These are phyloP conservation scores for Serripes groenlandicus DNA, from an alignment of 2,888 invertebrate genomes.

Conservation along the genomic window DNA sequence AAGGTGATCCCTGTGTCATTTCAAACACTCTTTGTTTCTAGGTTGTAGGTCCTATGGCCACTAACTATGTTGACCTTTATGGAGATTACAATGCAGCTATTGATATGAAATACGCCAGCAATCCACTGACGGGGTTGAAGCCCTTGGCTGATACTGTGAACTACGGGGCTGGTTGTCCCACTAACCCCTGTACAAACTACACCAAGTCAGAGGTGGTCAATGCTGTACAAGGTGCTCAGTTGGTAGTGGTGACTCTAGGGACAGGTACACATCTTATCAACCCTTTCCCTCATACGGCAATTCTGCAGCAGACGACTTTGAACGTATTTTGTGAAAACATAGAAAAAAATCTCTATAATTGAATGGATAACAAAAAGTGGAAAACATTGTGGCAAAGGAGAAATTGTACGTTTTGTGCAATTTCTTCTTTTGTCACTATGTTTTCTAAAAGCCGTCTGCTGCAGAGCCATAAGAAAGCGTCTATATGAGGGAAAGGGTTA, in stretches of 20 bases:
- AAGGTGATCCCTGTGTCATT: no score
- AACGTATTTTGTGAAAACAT: background rate
- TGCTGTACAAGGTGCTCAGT: conserved; percentile 72
- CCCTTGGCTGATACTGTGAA: conserved; percentile 62
- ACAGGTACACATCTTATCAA: conserved; percentile 74
- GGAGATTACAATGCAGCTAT: conserved; percentile 80
- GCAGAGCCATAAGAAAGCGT: no score
- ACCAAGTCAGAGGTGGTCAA: conserved; percentile 56
- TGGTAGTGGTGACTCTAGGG: conserved; percentile 81
- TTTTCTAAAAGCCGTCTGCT: background rate
- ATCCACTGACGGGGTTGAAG: conserved; percentile 75
- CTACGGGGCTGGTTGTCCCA: conserved; percentile 75
- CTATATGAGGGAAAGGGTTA: no score
- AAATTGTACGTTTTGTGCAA: background rate
- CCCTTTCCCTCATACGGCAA: no score
- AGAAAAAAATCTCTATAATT: no score
- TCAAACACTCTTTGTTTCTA: conserved; percentile 61
- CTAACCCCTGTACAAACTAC: conserved; percentile 75
- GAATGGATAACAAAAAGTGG: no score
- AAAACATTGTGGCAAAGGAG: conserved; percentile 10
- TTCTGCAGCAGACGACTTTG: background rate
- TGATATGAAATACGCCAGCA: conserved; percentile 71
- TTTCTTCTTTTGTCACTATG: conserved; percentile 2
- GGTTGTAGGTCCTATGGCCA: conserved; percentile 83
- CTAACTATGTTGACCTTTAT: conserved; percentile 75